Base-by-base conservation (phyloP, 2,888 invertebrate genomes). In the Hemicrepidius hirtus region DNA sequence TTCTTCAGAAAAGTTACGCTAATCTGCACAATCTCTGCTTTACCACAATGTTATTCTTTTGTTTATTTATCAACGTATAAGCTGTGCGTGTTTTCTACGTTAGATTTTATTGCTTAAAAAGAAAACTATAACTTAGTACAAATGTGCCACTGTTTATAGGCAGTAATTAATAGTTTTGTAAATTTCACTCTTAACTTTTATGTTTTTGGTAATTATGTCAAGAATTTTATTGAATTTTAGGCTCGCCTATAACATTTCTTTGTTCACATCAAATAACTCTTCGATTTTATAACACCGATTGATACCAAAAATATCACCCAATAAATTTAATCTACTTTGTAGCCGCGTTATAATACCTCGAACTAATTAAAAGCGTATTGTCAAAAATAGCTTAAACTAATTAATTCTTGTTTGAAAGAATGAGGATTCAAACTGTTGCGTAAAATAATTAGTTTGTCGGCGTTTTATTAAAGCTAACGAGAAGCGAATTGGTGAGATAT, bases 391-490 rank as follows among this genome's bases (percentile, higher is more conserved):
- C 1, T 28, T 53, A 13, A 50, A 37, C 57, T 57, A 57, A 57
- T 57, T 57, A 57, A 57, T 21, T 20, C 4, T 37, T 37, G 20
- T 18, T 37, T 12, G 5, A 13, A 3, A 37, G 37, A 35, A 37
- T n/a, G 57, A n/a, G 7, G 20, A 18, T 35, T 57, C 57, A 57
- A 37, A 57, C 13, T n/a, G 57, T 57, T 57, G 40, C 57, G 57
- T 37, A 57, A 57, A 37, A 57, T 57, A 57, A 57, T 57, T 57
- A 57, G 57, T 12, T 37, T 40, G 57, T 57, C 57, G 57, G 57
- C 57, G 40, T 57, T 57, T 57, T n/a, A 32, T 57, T 57, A 57
- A 57, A 57, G 57, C 57, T 57, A 57, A 57, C 57, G 57, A 50
- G 50, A 57, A 20, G 18, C 32, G 57, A 57, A 57, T 57, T 32